These are phyloP conservation scores for Orestias chungarensis DNA, from an alignment of 2,797 vertebrate species.

Conservation along the genomic window DNA sequence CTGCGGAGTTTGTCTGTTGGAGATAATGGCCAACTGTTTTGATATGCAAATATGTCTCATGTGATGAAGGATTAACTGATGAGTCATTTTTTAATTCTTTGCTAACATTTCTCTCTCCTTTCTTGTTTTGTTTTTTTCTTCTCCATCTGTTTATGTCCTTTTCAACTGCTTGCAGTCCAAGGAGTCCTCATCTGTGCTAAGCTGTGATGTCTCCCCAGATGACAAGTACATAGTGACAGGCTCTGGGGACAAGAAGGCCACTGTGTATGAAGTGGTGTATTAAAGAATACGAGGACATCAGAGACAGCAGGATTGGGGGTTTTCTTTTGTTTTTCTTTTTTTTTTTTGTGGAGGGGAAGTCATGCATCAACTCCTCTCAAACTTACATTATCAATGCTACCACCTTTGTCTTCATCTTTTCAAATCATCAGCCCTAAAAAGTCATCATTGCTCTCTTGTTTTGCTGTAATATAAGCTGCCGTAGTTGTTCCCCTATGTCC, in stretches of 20 bases:
- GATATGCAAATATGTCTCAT: slow-evolving; percentile 71
- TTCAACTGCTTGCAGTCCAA: slow-evolving; percentile 69
- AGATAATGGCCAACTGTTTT: slow-evolving; percentile 67
- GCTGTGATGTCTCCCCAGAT: slow-evolving; percentile 87
- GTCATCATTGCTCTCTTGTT: slow-evolving; percentile 22
- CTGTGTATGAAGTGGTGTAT: slow-evolving; percentile 89
- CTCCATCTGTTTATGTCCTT: slow-evolving; percentile 46
- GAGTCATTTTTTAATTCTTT: slow-evolving; percentile 48
- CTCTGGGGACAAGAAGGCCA: slow-evolving; percentile 91
- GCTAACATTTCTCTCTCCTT: slow-evolving; percentile 46
- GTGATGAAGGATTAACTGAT: slow-evolving; percentile 58
- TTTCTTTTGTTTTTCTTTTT: slow-evolving; percentile 3
- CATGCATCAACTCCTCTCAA: slow-evolving; percentile 39
- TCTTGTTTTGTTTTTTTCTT: slow-evolving; percentile 45
- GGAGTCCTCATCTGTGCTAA: slow-evolving; percentile 82
- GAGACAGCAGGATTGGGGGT: slow-evolving; percentile 42
- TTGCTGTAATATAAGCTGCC: slow-evolving; percentile 67
- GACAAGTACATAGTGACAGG: slow-evolving; percentile 91
- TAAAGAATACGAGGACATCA: slow-evolving; percentile 65
- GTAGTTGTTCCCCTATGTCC: slow-evolving; percentile 52
- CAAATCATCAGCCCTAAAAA: slow-evolving; percentile 40
- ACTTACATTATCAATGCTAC: slow-evolving; percentile 54
- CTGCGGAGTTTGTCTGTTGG: slow-evolving; percentile 44
- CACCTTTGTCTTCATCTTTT: slow-evolving; percentile 35
- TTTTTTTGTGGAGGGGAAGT: slow-evolving; percentile 1